Evolutionary conservation across 2,113 vertebrate genomes (phyloP).

Genomic region (Capreolus pygargus): DNA sequence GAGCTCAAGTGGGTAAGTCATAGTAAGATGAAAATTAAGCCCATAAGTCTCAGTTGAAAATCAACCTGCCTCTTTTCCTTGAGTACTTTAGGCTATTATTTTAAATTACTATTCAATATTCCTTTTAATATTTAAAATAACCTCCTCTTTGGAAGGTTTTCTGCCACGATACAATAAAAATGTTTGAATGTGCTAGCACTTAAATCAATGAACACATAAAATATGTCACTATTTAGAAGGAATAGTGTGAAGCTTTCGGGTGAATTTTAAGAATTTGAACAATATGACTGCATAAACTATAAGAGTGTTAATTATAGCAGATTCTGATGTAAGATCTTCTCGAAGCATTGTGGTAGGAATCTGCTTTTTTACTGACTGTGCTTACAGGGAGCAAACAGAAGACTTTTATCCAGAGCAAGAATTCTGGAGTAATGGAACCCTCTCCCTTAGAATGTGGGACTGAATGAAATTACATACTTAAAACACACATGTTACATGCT

Average conservation of each 20-base stretch:
- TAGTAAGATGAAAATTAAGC: background rate
- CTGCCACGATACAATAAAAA: background rate
- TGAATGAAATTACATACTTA: background rate
- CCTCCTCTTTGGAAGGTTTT: background rate
- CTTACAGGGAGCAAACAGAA: background rate
- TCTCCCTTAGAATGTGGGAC: background rate
- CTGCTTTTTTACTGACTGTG: background rate
- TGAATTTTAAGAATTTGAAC: background rate
- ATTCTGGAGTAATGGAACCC: background rate
- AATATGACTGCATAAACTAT: background rate
- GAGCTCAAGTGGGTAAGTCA: background rate
- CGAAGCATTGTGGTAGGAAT: background rate
- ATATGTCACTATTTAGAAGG: background rate
- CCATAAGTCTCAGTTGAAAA: background rate
- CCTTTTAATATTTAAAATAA: conserved; percentile 16
- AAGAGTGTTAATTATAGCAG: background rate
- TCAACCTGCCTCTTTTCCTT: background rate
- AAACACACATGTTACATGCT: background rate
- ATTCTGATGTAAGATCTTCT: background rate
- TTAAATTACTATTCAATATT: background rate
- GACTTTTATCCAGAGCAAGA: background rate
- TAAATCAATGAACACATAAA: background rate
- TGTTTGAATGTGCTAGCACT: background rate
- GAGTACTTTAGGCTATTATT: background rate
- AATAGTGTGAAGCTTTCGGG: background rate